Conservation (phyloP, 1,140 invertebrate species). For the Dolichoris vasculosae region DNA sequence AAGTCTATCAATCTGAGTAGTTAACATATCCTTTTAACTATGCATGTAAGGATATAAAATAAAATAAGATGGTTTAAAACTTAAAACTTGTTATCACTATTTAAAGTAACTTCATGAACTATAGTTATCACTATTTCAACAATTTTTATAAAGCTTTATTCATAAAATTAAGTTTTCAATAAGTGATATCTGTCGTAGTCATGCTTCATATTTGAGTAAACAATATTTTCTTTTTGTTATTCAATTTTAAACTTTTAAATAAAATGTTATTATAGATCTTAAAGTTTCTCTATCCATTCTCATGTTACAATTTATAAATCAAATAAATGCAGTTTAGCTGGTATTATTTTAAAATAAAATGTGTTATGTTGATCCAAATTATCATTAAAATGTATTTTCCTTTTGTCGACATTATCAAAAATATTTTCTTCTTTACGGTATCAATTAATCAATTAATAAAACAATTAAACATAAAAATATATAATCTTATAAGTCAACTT, state of each 20-base stretch:
- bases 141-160: background rate
- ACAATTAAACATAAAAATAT: no score
- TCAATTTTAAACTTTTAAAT: background rate
- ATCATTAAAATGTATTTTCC: no score
- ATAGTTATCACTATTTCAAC: background rate
- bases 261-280: background rate
- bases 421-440: no score
- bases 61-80: background rate
- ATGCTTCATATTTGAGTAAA: background rate
- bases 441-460: no score
- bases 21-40: background rate
- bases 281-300: slow-evolving; percentile 8
- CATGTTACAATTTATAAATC: background rate
- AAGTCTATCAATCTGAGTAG: background rate
- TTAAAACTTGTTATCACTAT: background rate
- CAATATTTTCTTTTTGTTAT: background rate
- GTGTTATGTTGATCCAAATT: no score
- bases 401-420: no score
- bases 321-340: background rate
- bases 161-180: background rate
- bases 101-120: background rate
- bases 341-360: background rate
- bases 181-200: background rate
- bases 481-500: no score
- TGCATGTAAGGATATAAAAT: background rate